Base-by-base conservation (phyloP, 2,113 vertebrate species). In the Syrrhaptes paradoxus region DNA sequence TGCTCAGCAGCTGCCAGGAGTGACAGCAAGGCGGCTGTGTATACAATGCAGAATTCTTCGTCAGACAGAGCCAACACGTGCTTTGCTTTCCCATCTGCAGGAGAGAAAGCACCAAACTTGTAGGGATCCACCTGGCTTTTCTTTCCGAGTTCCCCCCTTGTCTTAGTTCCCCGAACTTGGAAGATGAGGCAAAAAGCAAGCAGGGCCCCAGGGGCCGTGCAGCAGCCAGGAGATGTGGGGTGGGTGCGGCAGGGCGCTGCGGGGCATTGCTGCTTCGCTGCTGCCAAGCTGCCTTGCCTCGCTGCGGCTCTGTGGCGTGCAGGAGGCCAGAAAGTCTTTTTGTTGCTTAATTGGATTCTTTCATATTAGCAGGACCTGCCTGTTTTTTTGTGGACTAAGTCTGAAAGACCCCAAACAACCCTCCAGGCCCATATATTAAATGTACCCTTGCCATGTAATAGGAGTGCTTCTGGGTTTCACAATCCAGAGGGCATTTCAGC, bases 401-500 rank as follows among this genome's bases (percentile, higher is more conserved):
- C 82, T 90, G 8, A 65, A 49, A 90, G 92, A 54, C 73, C 86
- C 93, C 87, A 81, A 31, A 86, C 80, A 78, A 63, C 77, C 90
- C 85, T 68, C n/a, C 24, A 45, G 89, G 93, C 86, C 66, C 54
- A 12, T 54, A 7, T 88, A 52, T 92, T 92, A 51, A 89, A 59
- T 78, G 89, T 70, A 54, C 79, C 73, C 76, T 95, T 75, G 79
- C 93, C 73, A 19, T 62, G 65, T 80, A 63, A 17, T 28, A 63
- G 80, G 48, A 93, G 48, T 9, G 11, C 73, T 95, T 59, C 93
- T 95, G 89, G 57, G 32, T 97, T 95, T 95, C 91, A 78, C 89
- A 95, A 92, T 89, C n/a, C 57, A 78, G 89, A 92, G 80, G 85
- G 61, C 93, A 84, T 95, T 96, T 95, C 80, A 91, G 95, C 86